phyloP scores from a whole-genome alignment of 2,113 vertebrate species.

The Cichladusa arquata region DNA sequence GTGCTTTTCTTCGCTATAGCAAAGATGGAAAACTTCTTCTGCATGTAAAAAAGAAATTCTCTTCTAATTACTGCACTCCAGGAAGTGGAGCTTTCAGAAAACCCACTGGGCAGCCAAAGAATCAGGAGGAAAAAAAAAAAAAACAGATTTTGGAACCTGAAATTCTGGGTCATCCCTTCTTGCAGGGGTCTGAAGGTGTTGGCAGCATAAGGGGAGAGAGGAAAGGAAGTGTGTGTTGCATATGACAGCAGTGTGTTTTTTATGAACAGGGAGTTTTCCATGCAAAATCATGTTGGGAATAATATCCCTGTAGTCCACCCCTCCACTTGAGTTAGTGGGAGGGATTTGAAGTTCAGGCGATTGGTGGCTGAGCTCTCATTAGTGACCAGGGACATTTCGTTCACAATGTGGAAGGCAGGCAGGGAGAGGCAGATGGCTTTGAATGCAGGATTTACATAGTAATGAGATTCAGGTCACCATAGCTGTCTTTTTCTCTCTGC shows the following conservation, averaged over 20 bases:
- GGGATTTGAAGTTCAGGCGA: conserved; percentile 27
- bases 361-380: conserved; percentile 26
- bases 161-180: background rate
- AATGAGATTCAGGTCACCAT: conserved; percentile 68
- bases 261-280: background rate
- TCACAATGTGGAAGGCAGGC: conserved; percentile 44
- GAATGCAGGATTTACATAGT: conserved; percentile 69
- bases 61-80: background rate
- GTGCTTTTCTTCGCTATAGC: background rate
- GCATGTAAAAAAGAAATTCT: background rate
- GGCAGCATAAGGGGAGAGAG: background rate
- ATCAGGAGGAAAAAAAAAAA: background rate
- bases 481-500: conserved; percentile 58
- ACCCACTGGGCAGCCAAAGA: background rate
- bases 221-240: background rate
- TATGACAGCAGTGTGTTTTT: background rate
- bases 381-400: conserved; percentile 39
- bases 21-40: background rate
- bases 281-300: background rate
- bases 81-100: background rate
- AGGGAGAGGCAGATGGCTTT: conserved; percentile 67
- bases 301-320: background rate
- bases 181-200: background rate
- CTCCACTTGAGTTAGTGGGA: background rate
- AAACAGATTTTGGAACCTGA: background rate